A percentile compares a stretch with the other conserved stretches of the same genome.
Conservation (phyloP, 2,113 vertebrate species). For the Colinus virginianus region DNA sequence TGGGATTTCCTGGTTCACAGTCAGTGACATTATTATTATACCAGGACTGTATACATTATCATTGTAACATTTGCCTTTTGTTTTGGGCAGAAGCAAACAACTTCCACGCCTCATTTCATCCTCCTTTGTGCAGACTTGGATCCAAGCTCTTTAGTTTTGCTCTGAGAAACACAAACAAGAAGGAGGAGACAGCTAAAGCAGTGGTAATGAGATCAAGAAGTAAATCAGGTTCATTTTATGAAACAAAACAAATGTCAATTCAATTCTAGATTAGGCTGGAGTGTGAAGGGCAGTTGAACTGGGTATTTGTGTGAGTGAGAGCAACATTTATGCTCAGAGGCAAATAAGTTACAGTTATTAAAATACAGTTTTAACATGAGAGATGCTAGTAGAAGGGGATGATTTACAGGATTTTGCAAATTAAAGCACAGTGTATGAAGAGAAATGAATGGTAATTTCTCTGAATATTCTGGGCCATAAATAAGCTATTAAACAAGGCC, state of each 20-base stretch:
- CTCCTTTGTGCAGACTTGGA: background rate
- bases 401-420: constrained; percentile 44
- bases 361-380: constrained; percentile 16
- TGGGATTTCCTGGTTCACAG: background rate
- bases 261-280: background rate
- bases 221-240: background rate
- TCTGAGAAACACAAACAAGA: background rate
- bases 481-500: background rate
- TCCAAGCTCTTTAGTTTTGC: background rate
- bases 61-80: background rate
- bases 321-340: background rate
- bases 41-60: background rate
- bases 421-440: constrained; percentile 41
- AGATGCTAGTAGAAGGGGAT: background rate
- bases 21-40: background rate
- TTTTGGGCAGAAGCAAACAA: background rate
- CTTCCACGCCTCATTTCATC: background rate
- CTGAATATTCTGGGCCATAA: constrained; percentile 49
- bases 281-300: background rate
- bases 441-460: constrained; percentile 52
- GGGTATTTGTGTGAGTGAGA: background rate
- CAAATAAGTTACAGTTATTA: constrained; percentile 3
- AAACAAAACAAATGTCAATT: constrained; percentile 23
- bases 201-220: background rate
- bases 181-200: background rate